Conservation (phyloP, 2,888 invertebrate genomes). For the Tenthredo notha region DNA sequence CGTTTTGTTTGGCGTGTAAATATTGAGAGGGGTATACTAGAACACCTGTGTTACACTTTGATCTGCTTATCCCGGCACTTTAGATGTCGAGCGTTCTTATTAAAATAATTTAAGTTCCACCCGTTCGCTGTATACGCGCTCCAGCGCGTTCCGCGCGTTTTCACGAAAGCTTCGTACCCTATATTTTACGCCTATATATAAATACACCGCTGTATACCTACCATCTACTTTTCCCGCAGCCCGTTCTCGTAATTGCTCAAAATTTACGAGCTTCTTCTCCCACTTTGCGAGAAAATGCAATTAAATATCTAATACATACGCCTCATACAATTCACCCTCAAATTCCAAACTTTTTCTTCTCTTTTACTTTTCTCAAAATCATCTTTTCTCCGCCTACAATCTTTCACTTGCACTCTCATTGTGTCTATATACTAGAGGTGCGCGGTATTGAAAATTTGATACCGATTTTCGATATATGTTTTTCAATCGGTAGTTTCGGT, state of each 20-base stretch:
- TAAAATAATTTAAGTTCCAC: slow-evolving; percentile 70
- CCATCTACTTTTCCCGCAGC: slow-evolving; percentile 47
- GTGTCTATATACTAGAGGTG: too few species aligned
- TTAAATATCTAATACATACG: slow-evolving; percentile 40
- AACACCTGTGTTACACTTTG: slow-evolving; percentile 70
- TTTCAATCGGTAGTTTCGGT: too few species aligned
- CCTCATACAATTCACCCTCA: neutral
- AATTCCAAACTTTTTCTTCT: neutral
- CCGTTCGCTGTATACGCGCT: neutral
- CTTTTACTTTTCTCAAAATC: neutral
- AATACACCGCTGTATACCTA: slow-evolving; percentile 38
- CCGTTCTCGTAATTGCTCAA: slow-evolving; percentile 38
- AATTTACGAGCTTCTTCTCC: slow-evolving; percentile 42
- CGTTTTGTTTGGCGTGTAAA: slow-evolving; percentile 64
- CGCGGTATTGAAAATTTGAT: too few species aligned
- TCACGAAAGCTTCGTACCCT: slow-evolving; percentile 30
- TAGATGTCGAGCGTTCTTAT: slow-evolving; percentile 72
- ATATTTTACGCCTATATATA: slow-evolving; percentile 44
- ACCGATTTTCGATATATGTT: too few species aligned
- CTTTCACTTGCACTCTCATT: neutral
- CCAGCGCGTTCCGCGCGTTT: neutral
- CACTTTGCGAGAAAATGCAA: slow-evolving; percentile 36
- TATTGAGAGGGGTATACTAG: slow-evolving; percentile 65
- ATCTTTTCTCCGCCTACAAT: neutral
- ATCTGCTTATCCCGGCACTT: slow-evolving; percentile 71